These are phyloP conservation scores for Hypomecis punctinalis DNA, from an alignment of 2,888 invertebrate genomes.

Conservation along the genomic window DNA sequence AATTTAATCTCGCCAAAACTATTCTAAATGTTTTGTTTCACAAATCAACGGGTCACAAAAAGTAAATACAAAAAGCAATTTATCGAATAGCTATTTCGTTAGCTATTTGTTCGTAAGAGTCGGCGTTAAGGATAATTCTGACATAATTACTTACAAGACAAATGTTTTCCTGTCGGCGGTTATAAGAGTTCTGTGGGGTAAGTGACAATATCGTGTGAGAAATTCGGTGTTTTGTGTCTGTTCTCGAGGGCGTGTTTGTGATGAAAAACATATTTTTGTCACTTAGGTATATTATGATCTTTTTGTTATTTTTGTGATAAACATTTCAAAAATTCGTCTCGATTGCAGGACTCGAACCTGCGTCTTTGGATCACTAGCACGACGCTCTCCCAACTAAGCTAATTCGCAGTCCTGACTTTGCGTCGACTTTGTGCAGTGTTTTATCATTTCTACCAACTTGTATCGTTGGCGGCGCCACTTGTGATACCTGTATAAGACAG, in stretches of 20 bases:
- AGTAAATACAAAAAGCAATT: conserved; percentile 1
- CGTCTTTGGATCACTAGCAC: no score
- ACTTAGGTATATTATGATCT: background rate
- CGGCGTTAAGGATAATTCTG: conserved; percentile 37
- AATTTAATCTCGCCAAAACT: no score
- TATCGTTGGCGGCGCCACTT: no score
- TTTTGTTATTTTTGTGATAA: no score
- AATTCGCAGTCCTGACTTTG: no score
- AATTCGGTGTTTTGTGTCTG: conserved; percentile 30
- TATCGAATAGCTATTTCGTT: conserved; percentile 18
- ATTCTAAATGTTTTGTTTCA: no score
- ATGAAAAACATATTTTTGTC: background rate
- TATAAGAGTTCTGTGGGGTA: background rate
- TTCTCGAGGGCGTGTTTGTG: background rate
- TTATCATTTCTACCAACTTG: no score
- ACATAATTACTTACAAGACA: conserved; percentile 47
- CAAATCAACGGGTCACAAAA: background rate
- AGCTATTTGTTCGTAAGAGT: conserved; percentile 17
- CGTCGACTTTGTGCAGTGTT: no score
- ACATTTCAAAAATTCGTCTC: no score
- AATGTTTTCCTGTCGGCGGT: conserved; percentile 33
- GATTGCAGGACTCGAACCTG: no score
- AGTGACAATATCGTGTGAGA: conserved; percentile 18
- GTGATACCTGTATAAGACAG: no score
- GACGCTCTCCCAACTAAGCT: no score